Percentiles rank a stretch among this genome's conserved stretches.
phyloP scores from a whole-genome alignment of 2,888 invertebrate species.

The Drosophila engyochracea region DNA sequence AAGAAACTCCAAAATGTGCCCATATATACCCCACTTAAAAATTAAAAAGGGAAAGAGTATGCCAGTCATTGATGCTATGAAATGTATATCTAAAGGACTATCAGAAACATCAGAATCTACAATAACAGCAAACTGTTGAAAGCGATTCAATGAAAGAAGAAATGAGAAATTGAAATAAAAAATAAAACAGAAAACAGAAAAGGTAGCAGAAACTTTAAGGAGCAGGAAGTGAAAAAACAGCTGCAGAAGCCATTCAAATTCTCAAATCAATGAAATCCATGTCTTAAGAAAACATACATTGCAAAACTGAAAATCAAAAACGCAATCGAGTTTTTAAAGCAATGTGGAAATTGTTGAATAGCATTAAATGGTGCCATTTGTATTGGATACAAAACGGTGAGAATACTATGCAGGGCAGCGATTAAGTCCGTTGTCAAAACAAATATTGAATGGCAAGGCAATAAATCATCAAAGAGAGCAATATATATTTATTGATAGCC shows the following conservation, averaged over 20 bases:
- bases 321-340: slow-evolving; percentile 16
- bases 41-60: slow-evolving; percentile 9
- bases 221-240: slow-evolving; percentile 13
- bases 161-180: neutral
- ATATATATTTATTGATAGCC: slow-evolving; percentile 58
- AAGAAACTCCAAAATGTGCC: neutral
- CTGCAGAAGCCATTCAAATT: slow-evolving; percentile 42
- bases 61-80: slow-evolving; percentile 46
- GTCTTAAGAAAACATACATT: slow-evolving; percentile 39
- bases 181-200: neutral
- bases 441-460: slow-evolving; percentile 43
- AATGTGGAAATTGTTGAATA: slow-evolving; percentile 5
- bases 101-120: slow-evolving; percentile 44
- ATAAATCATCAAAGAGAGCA: slow-evolving; percentile 70
- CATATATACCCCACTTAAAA: slow-evolving; percentile 16
- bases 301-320: slow-evolving; percentile 26
- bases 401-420: slow-evolving; percentile 1
- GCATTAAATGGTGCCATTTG: neutral
- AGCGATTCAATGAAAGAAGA: slow-evolving; percentile 18
- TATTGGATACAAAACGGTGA: slow-evolving; percentile 1
- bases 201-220: slow-evolving; percentile 30
- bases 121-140: slow-evolving; percentile 51
- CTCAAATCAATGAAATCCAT: slow-evolving; percentile 64
- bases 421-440: slow-evolving; percentile 5
- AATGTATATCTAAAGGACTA: slow-evolving; percentile 60